phyloP scores from a whole-genome alignment of 2,888 invertebrate genomes.

The Dolichopus griseipennis region DNA sequence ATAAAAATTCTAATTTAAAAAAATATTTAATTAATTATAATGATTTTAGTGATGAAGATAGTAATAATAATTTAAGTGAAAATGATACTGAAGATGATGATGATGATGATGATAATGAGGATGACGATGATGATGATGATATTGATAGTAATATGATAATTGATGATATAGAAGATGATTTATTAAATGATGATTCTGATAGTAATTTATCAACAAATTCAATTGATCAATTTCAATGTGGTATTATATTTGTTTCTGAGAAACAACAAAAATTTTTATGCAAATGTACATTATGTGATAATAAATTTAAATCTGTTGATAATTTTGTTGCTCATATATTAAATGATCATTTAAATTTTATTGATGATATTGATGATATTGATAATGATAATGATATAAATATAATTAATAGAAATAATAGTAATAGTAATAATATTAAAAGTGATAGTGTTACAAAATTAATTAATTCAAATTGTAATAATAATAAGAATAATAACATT shows the following conservation, averaged over 20 bases:
- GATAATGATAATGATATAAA: background rate
- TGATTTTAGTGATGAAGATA: too few species aligned
- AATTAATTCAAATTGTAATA: background rate
- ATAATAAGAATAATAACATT: background rate
- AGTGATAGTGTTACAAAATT: too few species aligned
- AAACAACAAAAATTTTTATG: slow-evolving; percentile 4
- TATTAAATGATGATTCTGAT: background rate
- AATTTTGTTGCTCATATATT: slow-evolving; percentile 3
- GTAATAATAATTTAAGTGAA: background rate
- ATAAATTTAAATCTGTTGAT: slow-evolving; percentile 4
- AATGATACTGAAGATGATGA: background rate
- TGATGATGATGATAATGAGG: background rate
- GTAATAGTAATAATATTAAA: background rate
- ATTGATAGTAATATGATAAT: background rate
- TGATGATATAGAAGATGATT: background rate
- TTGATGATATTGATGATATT: background rate
- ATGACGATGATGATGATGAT: background rate
- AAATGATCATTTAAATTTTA: slow-evolving; percentile 6
- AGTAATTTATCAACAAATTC: background rate
- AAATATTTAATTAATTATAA: background rate
- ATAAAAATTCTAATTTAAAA: background rate
- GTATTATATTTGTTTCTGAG: slow-evolving; percentile 3
- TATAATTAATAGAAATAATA: background rate
- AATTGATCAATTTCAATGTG: background rate
- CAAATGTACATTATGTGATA: slow-evolving; percentile 4